A percentile compares a stretch with the other conserved stretches of the same genome.
Conservation (phyloP, 2,797 vertebrate genomes). For the Rhinatrema bivittatum region DNA sequence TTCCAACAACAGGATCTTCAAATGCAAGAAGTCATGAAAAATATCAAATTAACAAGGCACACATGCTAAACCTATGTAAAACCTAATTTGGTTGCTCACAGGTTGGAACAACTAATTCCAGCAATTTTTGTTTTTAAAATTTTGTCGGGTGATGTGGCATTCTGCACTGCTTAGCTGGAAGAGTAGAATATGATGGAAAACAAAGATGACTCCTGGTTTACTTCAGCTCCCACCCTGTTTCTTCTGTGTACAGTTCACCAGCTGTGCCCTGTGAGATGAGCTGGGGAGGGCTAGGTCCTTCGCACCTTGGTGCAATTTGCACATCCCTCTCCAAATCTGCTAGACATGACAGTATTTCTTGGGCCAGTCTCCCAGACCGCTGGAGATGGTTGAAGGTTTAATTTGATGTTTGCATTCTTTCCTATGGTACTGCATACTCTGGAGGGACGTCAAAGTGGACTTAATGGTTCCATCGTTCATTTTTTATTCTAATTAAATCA, state of each 20-base stretch:
- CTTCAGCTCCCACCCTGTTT: neutral
- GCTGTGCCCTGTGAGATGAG: conserved; percentile 10
- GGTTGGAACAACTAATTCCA: neutral
- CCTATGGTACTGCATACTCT: conserved; percentile 3
- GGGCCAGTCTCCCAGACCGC: conserved; percentile 7
- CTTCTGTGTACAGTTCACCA: conserved; percentile 21
- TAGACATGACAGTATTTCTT: conserved; percentile 16
- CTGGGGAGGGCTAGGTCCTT: conserved; percentile 18
- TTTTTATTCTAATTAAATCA: no score
- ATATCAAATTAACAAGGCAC: no score
- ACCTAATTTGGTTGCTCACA: no score
- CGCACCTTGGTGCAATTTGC: conserved; percentile 30
- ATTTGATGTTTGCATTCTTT: conserved; percentile 25
- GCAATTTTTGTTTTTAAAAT: no score
- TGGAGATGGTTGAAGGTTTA: conserved; percentile 18
- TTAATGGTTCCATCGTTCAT: conserved; percentile 7
- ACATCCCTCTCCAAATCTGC: neutral
- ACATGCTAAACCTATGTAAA: no score
- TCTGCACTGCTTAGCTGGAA: neutral
- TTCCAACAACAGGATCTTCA: no score
- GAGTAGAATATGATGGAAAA: conserved; percentile 1
- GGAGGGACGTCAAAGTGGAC: conserved; percentile 10
- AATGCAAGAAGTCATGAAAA: no score
- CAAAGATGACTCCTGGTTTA: conserved; percentile 6
- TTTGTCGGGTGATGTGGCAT: neutral